Evolutionary conservation across 2,797 vertebrate species (phyloP), one percentile per base, ranked within the genome.

Genomic region (Peromyscus melanophrys): DNA sequence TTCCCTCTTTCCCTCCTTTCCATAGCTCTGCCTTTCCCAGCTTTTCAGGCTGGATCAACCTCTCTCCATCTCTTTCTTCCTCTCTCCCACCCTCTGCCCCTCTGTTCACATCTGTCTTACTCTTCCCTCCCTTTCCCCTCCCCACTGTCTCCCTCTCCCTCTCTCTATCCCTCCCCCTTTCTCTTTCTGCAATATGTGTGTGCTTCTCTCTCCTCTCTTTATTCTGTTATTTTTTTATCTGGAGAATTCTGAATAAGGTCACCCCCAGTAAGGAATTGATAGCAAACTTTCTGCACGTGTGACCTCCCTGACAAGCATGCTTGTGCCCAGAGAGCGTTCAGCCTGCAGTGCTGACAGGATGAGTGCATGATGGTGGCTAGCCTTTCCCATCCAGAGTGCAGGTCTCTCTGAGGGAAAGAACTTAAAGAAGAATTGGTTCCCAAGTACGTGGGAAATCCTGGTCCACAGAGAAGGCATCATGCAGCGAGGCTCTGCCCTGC

Each of bases 361-460:
- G 1, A 34, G 71, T 5, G 13, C 0, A 0, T 0, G 21, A 6
- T 7, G 7, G 4, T 0, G 1, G 13, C 9, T 59, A 4, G 23
- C 4, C n/a, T 55, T 25, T 82, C 82, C 29, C 12, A 34, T 17
- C 40, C 40, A 31, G 82, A 34, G 17, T 17, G 12, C 82, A 85
- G 61, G 29, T 85, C 40, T 83, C 25, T 49, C 61, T 85, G 43
- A 25, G 61, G 27, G 10, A 65, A 65, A 49, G 19, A 63, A 6
- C 83, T 67, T 49, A 67, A 29, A 84, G 61, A 63, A 65, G 83
- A 21, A 34, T 55, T 16, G 23, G 49, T 71, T n/a, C 49, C 14
- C n/a, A 55, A 37, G n/a, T n/a, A 57, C 10, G 0, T 87, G 34
- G 67, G 21, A 37, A 52, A 19, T 7, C 34, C 6, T 4, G 49